A percentile compares a stretch with the other conserved stretches of the same genome.
phyloP scores from a whole-genome alignment of 2,797 vertebrate species.

The Ctenopoma kingsleyae region DNA sequence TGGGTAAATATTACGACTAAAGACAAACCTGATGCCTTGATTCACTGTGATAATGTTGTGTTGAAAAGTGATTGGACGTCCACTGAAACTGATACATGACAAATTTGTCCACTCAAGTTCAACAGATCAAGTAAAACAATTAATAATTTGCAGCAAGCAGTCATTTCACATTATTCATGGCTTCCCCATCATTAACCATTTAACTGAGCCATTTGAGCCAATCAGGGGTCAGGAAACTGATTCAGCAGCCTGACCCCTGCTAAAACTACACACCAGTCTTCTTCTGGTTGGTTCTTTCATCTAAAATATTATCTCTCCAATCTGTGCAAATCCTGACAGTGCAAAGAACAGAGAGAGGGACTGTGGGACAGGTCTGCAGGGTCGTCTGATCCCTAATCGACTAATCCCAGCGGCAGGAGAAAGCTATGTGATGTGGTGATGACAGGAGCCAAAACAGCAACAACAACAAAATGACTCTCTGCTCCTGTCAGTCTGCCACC shows the following conservation, averaged over 20 bases:
- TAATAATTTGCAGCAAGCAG: constrained; percentile 27
- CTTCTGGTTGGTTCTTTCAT: constrained; percentile 45
- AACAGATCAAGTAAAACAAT: constrained; percentile 47
- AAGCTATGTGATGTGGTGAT: constrained; percentile 19
- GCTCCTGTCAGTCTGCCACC: constrained; percentile 6
- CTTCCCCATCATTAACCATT: constrained; percentile 37
- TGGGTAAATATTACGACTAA: too few species aligned
- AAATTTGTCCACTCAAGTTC: constrained; percentile 10
- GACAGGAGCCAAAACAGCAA: constrained; percentile 7
- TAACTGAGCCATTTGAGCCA: constrained; percentile 36
- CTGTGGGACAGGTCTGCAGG: background rate
- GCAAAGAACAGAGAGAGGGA: constrained; percentile 39
- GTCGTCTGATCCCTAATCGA: constrained; percentile 38
- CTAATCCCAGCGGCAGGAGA: constrained; percentile 63
- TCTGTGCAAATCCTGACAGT: background rate
- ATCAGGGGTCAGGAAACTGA: constrained; percentile 37
- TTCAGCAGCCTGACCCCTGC: background rate
- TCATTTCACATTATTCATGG: constrained; percentile 28
- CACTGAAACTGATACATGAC: background rate
- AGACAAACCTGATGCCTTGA: too few species aligned
- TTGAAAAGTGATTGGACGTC: background rate
- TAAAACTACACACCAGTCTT: constrained; percentile 27
- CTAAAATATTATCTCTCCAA: constrained; percentile 14
- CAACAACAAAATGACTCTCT: background rate
- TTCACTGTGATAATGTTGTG: too few species aligned